Base-by-base conservation (phyloP, 2,888 invertebrate genomes). In the Conops quadrifasciatus region DNA sequence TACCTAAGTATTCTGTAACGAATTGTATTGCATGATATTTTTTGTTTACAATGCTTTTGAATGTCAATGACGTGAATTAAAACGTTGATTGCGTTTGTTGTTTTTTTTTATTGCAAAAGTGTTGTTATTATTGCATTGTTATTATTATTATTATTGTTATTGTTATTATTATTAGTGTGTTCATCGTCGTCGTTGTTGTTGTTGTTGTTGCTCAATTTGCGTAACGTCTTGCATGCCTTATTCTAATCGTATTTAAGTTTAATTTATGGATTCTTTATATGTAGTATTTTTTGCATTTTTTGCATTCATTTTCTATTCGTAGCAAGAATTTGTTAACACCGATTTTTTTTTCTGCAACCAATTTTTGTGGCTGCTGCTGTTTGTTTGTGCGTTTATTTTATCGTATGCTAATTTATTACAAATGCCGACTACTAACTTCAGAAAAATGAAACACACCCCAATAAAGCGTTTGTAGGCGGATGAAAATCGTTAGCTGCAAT, bases 211-310 rank as follows among this genome's bases (percentile, higher is more conserved):
- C 45, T 66, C 58, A 68, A 62, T 71, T 73, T 74, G 74, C 74
- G 75, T 74, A 74, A 75, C 72, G 51, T 70, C 71, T 56, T 56
- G n/a, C 56, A 56, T 67, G 45, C 73, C 63, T 70, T 56, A 65
- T 53, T 67, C 65, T 65, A 51, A 65, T 65, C 30, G 21, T 2
- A 51, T 65, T 53, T 65, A 28, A 26, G 53, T 65, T n/a, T 53
- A 7, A 53, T 53, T 51, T 65, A 26, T 28, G 15, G 21, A 24
- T 36, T 15, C 36, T 36, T 56, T 56, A 15, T 26, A 56, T 24
- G 13, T 56, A 19, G n/a, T 3, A 3, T 56, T 21, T 21, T 51
- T 5, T 51, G 13, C n/a, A 0, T 11, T 56, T 56, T 13, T 56
- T 36, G 5, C 9, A 36, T 36, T 36, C 4, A 36, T 36, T 36